Percentiles rank a stretch among this genome's conserved stretches.
These are phyloP conservation scores for Lagocephalus sceleratus DNA, from an alignment of 2,797 vertebrate genomes.

Conservation along the genomic window DNA sequence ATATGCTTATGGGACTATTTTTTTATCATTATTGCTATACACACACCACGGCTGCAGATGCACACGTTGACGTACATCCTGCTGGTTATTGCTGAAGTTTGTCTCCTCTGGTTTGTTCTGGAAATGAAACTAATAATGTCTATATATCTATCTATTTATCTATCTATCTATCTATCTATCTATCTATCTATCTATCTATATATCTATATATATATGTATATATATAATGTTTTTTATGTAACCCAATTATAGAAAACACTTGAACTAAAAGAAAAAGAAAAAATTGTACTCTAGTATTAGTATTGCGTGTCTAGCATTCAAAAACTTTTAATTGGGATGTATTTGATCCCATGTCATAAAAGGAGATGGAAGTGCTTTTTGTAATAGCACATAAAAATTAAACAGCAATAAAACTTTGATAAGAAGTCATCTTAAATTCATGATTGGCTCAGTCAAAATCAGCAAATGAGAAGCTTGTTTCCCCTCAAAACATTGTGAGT, in stretches of 20 bases:
- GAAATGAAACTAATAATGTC: constrained; percentile 18
- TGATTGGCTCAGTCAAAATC: not conserved
- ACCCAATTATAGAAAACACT: too few relatives aligned
- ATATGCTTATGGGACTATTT: constrained; percentile 72
- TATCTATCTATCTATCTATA: too few relatives aligned
- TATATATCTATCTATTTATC: too few relatives aligned
- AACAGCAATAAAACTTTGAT: constrained; percentile 17
- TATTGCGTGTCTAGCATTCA: too few relatives aligned
- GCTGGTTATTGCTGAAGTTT: constrained; percentile 42
- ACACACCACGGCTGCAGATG: constrained; percentile 30
- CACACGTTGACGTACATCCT: constrained; percentile 36
- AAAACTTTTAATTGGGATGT: constrained; percentile 9
- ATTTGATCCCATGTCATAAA: constrained; percentile 8
- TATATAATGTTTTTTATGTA: too few relatives aligned
- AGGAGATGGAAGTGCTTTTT: constrained; percentile 12
- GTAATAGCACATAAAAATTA: constrained; percentile 4
- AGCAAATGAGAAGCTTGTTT: constrained; percentile 3
- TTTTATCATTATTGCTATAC: constrained; percentile 46
- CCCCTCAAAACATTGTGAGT: too few relatives aligned
- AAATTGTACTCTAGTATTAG: too few relatives aligned
- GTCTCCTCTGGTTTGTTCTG: constrained; percentile 19
- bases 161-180: too few relatives aligned
- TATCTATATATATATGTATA: too few relatives aligned
- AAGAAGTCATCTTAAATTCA: constrained; percentile 7
- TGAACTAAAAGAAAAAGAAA: not conserved